These are phyloP conservation scores for Epirrita christyi DNA, from an alignment of 2,888 invertebrate genomes.

Conservation along the genomic window DNA sequence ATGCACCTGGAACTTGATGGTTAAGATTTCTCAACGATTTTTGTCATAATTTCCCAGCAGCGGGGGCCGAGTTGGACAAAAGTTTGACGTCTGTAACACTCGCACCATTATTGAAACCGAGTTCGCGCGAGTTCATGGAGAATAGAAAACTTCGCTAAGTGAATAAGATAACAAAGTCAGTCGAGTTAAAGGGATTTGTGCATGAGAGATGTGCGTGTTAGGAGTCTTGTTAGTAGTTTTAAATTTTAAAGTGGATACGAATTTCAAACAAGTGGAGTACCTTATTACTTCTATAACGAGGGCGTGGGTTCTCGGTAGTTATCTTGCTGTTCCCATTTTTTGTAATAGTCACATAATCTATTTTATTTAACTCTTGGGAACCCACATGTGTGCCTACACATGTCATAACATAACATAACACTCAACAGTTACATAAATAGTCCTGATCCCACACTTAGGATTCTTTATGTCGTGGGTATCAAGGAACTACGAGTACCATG, in stretches of 20 bases:
- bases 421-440: too few relatives aligned
- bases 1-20: conserved; percentile 51
- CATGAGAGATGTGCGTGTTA: conserved; percentile 41
- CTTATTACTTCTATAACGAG: too few relatives aligned
- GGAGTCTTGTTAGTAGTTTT: conserved; percentile 23
- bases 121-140: conserved; percentile 44
- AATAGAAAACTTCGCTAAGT: conserved; percentile 45
- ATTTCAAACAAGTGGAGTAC: not conserved
- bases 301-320: too few relatives aligned
- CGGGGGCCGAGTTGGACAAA: conserved; percentile 48
- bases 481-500: too few relatives aligned
- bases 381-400: too few relatives aligned
- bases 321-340: too few relatives aligned
- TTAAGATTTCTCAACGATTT: conserved; percentile 52
- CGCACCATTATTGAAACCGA: conserved; percentile 49
- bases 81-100: conserved; percentile 56
- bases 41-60: conserved; percentile 54
- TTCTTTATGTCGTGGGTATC: too few relatives aligned
- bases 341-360: too few relatives aligned
- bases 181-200: conserved; percentile 35
- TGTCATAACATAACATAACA: too few relatives aligned
- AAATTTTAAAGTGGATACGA: conserved; percentile 5
- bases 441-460: too few relatives aligned
- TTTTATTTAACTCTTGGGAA: too few relatives aligned
- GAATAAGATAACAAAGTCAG: conserved; percentile 48